phyloP scores from a whole-genome alignment of 2,797 vertebrate species.

The Catamblyrhynchus diadema region DNA sequence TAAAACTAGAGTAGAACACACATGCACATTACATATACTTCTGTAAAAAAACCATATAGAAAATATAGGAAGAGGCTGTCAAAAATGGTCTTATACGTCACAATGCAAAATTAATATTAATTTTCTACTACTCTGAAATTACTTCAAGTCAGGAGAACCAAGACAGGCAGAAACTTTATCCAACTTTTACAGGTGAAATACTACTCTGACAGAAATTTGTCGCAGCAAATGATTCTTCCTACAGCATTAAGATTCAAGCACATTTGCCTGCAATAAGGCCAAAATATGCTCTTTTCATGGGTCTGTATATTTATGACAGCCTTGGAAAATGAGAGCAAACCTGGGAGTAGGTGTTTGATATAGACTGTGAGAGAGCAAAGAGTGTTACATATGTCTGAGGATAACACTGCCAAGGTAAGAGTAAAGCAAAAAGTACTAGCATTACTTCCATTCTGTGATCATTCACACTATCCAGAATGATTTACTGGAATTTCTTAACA shows the following conservation, averaged over 20 bases:
- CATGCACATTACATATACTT: neutral
- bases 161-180: neutral
- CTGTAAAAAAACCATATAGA: neutral
- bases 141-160: neutral
- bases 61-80: neutral
- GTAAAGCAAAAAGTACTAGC: neutral
- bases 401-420: constrained; percentile 22
- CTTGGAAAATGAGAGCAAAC: constrained; percentile 29
- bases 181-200: neutral
- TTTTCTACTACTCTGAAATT: neutral
- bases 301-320: constrained; percentile 36
- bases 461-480: neutral
- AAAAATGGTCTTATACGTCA: neutral
- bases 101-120: neutral
- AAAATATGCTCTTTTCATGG: constrained; percentile 19
- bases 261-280: constrained; percentile 14
- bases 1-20: neutral
- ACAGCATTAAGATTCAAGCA: neutral
- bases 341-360: constrained; percentile 45
- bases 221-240: neutral
- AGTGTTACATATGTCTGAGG: constrained; percentile 8
- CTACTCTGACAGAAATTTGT: neutral
- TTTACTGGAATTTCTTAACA: constrained; percentile 4
- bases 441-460: neutral
- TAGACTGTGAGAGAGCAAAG: constrained; percentile 15